phyloP scores from a whole-genome alignment of 1,140 invertebrate genomes.

The Calephelis virginiensis region DNA sequence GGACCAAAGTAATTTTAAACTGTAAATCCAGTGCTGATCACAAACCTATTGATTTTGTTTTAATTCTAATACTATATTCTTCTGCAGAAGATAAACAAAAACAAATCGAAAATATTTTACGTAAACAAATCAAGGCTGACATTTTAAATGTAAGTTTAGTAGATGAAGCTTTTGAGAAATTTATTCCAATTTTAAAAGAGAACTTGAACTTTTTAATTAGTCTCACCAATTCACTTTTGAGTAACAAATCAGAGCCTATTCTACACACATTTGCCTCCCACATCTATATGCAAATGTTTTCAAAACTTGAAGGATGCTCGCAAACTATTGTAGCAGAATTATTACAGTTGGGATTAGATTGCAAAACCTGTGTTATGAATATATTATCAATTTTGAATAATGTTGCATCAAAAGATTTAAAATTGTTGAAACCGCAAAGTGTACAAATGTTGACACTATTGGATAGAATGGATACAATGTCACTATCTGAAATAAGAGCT shows the following conservation, averaged over 20 bases:
- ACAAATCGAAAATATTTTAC: slow-evolving; percentile 59
- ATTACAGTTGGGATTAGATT: slow-evolving; percentile 55
- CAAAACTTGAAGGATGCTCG: slow-evolving; percentile 54
- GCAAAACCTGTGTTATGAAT: slow-evolving; percentile 57
- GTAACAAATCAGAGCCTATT: slow-evolving; percentile 49
- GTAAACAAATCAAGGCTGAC: slow-evolving; percentile 64
- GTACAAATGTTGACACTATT: slow-evolving; percentile 67
- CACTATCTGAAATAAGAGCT: slow-evolving; percentile 57
- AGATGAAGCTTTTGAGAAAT: slow-evolving; percentile 60
- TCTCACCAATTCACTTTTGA: slow-evolving; percentile 59
- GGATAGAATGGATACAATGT: slow-evolving; percentile 67
- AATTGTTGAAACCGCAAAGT: slow-evolving; percentile 62
- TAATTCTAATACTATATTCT: slow-evolving; percentile 64
- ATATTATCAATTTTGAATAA: slow-evolving; percentile 63
- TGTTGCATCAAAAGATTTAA: slow-evolving; percentile 61
- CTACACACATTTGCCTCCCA: slow-evolving; percentile 62
- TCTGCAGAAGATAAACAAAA: slow-evolving; percentile 63
- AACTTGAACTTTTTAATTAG: slow-evolving; percentile 58
- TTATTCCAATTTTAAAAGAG: slow-evolving; percentile 63
- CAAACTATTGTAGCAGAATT: slow-evolving; percentile 60
- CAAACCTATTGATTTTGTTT: slow-evolving; percentile 70
- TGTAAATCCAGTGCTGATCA: slow-evolving; percentile 58
- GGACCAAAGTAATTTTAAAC: slow-evolving; percentile 62
- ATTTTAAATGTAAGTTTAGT: slow-evolving; percentile 60
- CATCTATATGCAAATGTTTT: slow-evolving; percentile 64